phyloP scores from a whole-genome alignment of 2,113 vertebrate genomes.

The Thamnaconus septentrionalis region DNA sequence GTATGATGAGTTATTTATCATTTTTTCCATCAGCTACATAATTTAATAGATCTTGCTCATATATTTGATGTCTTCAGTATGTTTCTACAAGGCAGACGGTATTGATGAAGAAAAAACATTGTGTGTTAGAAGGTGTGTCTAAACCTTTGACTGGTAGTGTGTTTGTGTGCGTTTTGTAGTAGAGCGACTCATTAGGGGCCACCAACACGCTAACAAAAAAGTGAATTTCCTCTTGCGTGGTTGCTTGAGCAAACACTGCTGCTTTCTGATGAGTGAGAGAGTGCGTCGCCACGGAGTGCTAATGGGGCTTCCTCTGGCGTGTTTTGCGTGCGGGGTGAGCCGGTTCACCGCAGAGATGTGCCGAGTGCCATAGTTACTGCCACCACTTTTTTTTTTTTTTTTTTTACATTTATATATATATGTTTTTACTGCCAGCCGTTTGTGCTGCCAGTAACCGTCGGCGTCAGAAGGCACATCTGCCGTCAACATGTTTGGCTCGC shows the following conservation, averaged over 20 bases:
- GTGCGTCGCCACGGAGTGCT: slow-evolving; percentile 34
- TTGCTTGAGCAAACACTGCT: slow-evolving; percentile 69
- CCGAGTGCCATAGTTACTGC: slow-evolving; percentile 44
- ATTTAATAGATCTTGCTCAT: too few relatives aligned
- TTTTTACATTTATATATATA: neutral
- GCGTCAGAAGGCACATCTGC: slow-evolving; percentile 58
- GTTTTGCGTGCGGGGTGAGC: slow-evolving; percentile 23
- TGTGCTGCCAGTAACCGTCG: slow-evolving; percentile 56
- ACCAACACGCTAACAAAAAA: slow-evolving; percentile 16
- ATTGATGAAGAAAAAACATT: too few relatives aligned
- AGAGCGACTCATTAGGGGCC: slow-evolving; percentile 13
- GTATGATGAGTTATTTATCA: too few relatives aligned
- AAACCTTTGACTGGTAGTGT: too few relatives aligned
- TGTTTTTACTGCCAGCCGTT: slow-evolving; percentile 33
- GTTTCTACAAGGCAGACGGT: too few relatives aligned
- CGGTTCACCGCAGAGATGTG: slow-evolving; percentile 45
- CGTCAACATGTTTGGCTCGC: slow-evolving; percentile 51
- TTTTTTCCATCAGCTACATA: too few relatives aligned
- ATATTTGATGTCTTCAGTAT: too few relatives aligned
- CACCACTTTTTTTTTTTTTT: too few relatives aligned
- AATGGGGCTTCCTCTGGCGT: slow-evolving; percentile 29
- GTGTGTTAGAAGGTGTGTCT: too few relatives aligned
- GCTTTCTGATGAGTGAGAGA: slow-evolving; percentile 43
- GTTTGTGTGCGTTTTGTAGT: neutral
- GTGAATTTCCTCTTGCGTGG: slow-evolving; percentile 71